Percentiles rank a stretch among this genome's conserved stretches.
These are phyloP conservation scores for Trissonchulus latispiculum DNA, from an alignment of 2,888 invertebrate species.

Conservation along the genomic window DNA sequence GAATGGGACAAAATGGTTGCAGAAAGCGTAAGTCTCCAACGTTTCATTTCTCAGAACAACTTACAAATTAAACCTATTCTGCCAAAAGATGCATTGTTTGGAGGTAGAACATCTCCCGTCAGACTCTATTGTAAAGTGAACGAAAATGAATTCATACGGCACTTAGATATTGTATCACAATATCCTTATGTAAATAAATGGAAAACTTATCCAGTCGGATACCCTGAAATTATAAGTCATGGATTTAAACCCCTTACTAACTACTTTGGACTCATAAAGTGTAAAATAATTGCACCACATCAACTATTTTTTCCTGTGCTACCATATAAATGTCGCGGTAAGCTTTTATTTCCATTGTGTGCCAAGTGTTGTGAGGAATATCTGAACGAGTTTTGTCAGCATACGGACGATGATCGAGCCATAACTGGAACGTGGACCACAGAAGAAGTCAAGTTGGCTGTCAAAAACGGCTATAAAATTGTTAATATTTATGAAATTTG, in stretches of 20 bases:
- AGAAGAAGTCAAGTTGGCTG: not conserved
- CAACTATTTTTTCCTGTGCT: conserved; percentile 31
- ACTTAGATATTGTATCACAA: not conserved
- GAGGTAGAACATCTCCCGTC: not conserved
- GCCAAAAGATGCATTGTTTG: not conserved
- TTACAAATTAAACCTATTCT: not conserved
- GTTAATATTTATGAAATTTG: conserved; percentile 3
- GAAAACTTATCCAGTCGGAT: not conserved
- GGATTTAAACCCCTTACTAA: not conserved
- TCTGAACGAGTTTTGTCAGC: not conserved
- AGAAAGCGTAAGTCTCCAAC: not conserved
- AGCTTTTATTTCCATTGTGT: conserved; percentile 4
- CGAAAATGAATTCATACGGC: not conserved
- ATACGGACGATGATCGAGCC: not conserved
- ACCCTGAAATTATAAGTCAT: not conserved
- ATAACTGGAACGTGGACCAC: not conserved
- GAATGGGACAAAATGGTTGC: conserved; percentile 23
- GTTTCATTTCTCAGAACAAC: not conserved
- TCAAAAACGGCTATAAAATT: not conserved
- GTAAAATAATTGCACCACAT: not conserved
- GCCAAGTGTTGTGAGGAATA: not conserved
- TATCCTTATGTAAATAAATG: not conserved
- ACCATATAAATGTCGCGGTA: not conserved
- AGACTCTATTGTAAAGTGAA: not conserved
- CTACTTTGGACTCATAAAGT: conserved; percentile 5